These are phyloP conservation scores for Idris sp. DNA, from an alignment of 1,140 invertebrate species.

Conservation along the genomic window DNA sequence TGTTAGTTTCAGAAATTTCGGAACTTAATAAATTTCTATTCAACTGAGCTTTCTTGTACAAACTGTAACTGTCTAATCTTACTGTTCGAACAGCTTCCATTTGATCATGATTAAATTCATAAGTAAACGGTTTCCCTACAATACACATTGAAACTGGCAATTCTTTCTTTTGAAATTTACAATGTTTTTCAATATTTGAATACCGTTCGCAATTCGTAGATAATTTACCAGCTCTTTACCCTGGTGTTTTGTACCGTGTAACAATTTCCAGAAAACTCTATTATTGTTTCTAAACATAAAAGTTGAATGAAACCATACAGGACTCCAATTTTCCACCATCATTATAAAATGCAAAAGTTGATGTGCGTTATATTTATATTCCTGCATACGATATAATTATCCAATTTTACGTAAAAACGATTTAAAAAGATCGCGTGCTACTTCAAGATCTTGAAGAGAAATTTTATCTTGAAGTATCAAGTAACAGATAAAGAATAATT, in stretches of 20 bases:
- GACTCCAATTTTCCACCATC: conserved; percentile 30
- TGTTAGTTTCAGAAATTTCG: too few relatives aligned
- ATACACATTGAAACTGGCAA: too few relatives aligned
- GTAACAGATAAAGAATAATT: conserved; percentile 3
- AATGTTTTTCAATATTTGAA: conserved; percentile 15
- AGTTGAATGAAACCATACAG: conserved; percentile 21
- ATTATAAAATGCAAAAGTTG: conserved; percentile 34
- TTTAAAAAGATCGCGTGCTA: conserved; percentile 1
- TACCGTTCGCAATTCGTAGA: neutral
- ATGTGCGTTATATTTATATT: conserved; percentile 48
- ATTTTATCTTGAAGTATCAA: conserved; percentile 18
- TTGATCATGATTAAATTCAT: too few relatives aligned
- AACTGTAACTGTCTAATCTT: too few relatives aligned
- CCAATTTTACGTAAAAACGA: conserved; percentile 23
- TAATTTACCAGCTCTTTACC: conserved; percentile 16
- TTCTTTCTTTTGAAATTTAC: too few relatives aligned
- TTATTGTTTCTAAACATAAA: conserved; percentile 45
- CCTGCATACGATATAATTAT: conserved; percentile 6
- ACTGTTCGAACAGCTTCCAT: too few relatives aligned
- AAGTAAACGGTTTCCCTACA: too few relatives aligned
- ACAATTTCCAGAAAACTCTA: conserved; percentile 13
- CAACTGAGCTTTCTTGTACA: too few relatives aligned
- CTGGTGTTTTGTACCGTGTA: conserved; percentile 37
- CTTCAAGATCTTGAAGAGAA: conserved; percentile 10
- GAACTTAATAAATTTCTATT: too few relatives aligned